These are phyloP conservation scores for Aurelia aurita complex sp. Pacific DNA, from an alignment of 30 jellyfish, hydroid and myxozoan genomes.

Conservation along the genomic window DNA sequence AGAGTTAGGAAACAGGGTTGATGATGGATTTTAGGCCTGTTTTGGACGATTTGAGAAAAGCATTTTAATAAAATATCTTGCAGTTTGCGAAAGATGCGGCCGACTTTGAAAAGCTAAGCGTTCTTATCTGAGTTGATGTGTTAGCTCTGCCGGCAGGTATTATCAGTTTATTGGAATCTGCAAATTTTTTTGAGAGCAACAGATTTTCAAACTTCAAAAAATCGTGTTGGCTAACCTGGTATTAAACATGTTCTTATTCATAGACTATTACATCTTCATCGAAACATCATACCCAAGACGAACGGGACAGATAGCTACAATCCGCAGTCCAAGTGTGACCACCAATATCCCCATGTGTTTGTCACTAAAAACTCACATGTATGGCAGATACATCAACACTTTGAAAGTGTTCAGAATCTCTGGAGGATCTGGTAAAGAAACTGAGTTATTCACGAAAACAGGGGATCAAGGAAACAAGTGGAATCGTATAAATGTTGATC, in stretches of 20 bases:
- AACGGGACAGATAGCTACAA: constrained; percentile 32
- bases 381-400: constrained; percentile 11
- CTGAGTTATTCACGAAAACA: background rate
- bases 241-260: background rate
- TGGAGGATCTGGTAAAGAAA: constrained; percentile 1
- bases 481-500: background rate
- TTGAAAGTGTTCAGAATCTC: background rate
- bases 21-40: too few relatives aligned
- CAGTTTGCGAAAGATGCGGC: too few relatives aligned
- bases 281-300: constrained; percentile 60
- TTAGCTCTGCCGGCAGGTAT: too few relatives aligned
- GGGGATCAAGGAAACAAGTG: constrained; percentile 45
- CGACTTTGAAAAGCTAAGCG: too few relatives aligned
- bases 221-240: too few relatives aligned
- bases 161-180: too few relatives aligned
- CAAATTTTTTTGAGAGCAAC: too few relatives aligned
- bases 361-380: constrained; percentile 29
- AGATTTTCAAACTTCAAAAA: too few relatives aligned
- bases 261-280: constrained; percentile 41
- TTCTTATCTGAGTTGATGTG: too few relatives aligned
- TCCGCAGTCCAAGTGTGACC: constrained; percentile 26
- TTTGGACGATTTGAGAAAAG: too few relatives aligned
- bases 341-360: constrained; percentile 33
- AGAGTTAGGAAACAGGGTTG: too few relatives aligned
- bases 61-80: too few relatives aligned